Evolutionary conservation across 1,140 invertebrate genomes (phyloP).

Genomic region (Steinernema khuongi): DNA sequence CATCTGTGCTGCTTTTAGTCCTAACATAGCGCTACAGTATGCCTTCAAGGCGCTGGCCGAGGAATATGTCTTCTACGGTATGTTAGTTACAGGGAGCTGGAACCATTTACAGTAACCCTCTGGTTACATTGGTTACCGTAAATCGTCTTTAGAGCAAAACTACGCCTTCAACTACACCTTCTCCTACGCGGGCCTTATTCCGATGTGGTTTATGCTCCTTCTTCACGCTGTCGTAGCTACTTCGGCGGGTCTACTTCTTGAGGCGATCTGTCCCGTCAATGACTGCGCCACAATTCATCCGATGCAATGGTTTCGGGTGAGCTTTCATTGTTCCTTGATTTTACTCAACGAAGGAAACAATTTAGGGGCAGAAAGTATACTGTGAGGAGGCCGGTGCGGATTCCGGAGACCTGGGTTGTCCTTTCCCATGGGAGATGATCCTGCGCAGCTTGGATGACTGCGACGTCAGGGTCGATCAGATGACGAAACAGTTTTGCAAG

Average conservation of each 20-base stretch:
- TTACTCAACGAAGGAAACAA: not conserved
- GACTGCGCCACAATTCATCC: not conserved
- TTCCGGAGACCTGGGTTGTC: not conserved
- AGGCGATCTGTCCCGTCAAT: not conserved
- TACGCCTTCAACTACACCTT: not conserved
- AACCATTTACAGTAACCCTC: not conserved
- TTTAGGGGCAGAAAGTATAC: not conserved
- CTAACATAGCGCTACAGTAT: not conserved
- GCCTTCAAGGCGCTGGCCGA: not conserved
- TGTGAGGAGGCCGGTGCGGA: not conserved
- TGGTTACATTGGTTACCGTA: not conserved
- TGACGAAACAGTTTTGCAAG: not conserved
- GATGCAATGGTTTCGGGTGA: not conserved
- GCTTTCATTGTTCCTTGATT: not conserved
- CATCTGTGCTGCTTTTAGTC: not conserved
- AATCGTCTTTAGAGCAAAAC: not conserved
- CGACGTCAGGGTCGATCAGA: not conserved
- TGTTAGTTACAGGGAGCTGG: no score
- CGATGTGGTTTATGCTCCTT: not conserved
- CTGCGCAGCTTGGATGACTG: not conserved
- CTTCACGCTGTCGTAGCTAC: not conserved
- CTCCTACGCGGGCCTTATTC: not conserved
- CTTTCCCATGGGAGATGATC: not conserved
- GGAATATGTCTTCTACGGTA: not conserved
- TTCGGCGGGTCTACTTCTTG: not conserved